Evolutionary conservation across 2,888 invertebrate species (phyloP), one percentile per base, ranked within the genome.

Genomic region (Cancer borealis): DNA sequence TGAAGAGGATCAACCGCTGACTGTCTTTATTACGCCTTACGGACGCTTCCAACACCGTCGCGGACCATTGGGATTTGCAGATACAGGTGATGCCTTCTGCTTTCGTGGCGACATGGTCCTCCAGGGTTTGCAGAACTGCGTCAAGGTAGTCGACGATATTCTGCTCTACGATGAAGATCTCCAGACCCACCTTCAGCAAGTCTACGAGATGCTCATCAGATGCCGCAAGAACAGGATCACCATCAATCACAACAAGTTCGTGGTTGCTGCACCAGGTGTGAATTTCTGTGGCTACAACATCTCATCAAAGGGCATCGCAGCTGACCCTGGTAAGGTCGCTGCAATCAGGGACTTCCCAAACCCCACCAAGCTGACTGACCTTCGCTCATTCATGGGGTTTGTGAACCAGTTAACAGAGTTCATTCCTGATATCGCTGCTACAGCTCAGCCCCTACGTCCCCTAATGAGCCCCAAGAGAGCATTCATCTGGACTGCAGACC

Each of bases 311-410:
- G 87, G 87, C 87, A 87, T 45, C 87, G n/a, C 87, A 12, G 87
- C 45, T 6, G 30, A 87, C 14, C 39, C 30, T 12, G 10, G 30
- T n/a, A 87, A 87, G 39, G 87, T 87, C 14, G 21, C 12, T 4
- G 87, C 39, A 12, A 87, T 87, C 30, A 66, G 46, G 73, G 49
- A 26, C n/a, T 30, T 30, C 21, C 39, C 88, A 8, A 88, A 3
- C 17, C 88, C 30, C 17, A 30, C 21, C 21, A 88, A 88, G 0
- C 60, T 26, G 10, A 17, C 30, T 12, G 47, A 89, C n/a, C 17
- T 93, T 3, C 30, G 89, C 8, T 88, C 90, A 5, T 87, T 87
- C 17, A 93, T 93, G 93, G 93, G 93, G 0, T 73, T 93, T 0
- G 26, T 93, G 12, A 84, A 84, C n/a, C 84, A 84, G 30, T 21